Base-by-base conservation (phyloP, 2,113 vertebrate species). In the Gasterosteus nipponicus region DNA sequence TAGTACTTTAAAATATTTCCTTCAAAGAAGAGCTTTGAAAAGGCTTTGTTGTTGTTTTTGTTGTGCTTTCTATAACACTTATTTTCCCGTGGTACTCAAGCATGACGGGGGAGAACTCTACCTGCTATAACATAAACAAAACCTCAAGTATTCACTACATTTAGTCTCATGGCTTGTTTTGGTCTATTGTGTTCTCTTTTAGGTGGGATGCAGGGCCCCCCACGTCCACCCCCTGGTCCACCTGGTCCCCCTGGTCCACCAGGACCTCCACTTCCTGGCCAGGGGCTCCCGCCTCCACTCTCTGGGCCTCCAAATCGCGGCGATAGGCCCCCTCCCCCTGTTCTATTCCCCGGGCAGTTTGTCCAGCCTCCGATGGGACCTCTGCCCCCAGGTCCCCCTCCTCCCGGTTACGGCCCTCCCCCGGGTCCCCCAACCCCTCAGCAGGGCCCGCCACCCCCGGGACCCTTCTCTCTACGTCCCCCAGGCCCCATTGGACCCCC, bases 301-400 rank as follows among this genome's bases (percentile, higher is more conserved):
- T 90, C 95, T 77, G 98, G 97, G 61, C 98, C 98, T 87, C 98
- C 97, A 74, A 97, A 96, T 91, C 95, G 97, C 90, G 96, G 97
- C 47, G 98, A 99, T 89, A 96, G 98, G 74, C 98, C 95, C 65
- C 98, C 98, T 92, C 98, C 97, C 42, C 98, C 98, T 68, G 98
- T 99, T 91, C 92, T 99, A 80, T 99, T 99, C 94, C 96, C 97
- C 86, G 97, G 97, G 91, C 98, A 99, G 80, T 99, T 98, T 91
- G 97, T 97, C 77, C 98, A 99, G 72, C 98, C 97, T 83, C 97
- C 97, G 2, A 85, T 99, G 60, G 97, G 97, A 72, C 98, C 97
- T 0, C 93, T 99, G 85, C 97, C 97, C 66, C 98, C 98, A 78
- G 97, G 98, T 19, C 98, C 98, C 15, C 98, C 97, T 51, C 98